Evolutionary conservation across 2,797 vertebrate genomes (phyloP), one percentile per base, ranked within the genome.

Genomic region (Gadopsis bispinosus): DNA sequence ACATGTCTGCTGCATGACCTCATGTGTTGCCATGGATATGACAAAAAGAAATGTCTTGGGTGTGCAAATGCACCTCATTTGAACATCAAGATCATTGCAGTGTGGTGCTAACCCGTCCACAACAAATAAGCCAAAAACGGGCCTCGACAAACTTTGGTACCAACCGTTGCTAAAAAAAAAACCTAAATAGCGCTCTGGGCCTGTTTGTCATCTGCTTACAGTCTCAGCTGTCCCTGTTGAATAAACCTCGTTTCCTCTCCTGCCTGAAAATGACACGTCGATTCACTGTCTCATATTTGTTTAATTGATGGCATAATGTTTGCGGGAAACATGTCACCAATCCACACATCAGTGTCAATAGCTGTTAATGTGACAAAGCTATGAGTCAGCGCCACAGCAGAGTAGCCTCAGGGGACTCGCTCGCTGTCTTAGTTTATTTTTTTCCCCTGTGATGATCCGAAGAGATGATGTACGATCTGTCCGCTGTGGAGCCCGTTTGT

Each of bases 301-400:
- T 82, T 64, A 85, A 76, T 58, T 62, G 68, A 70, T 63, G 68
- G 22, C 63, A 71, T 48, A 53, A 77, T 80, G 80, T 83, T 63
- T 39, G 70, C 3, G 1, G 59, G 61, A 71, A 77, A 77, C 47
- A 14, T 75, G 77, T 68, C 76, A 62, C 81, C 80, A 68, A 74
- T 80, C 55, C 73, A 75, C 61, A 80, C 17, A 17, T 75, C 75
- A 19, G 79, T 39, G 81, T 81, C 77, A 69, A 60, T 69, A 33
- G 68, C 69, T 74, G 70, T 54, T 87, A 61, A 79, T 73, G 5
- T 76, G 76, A 81, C 58, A 67, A 37, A 47, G 53, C 54, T 51
- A 0, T 67, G 82, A 84, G 74, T 81, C 77, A 76, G 67, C 66
- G 43, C 54, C 7, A 4, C 65, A 17, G 26, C 0, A 6, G 2